Conservation (phyloP, 2,797 vertebrate species). For the Taeniopygia guttata region DNA sequence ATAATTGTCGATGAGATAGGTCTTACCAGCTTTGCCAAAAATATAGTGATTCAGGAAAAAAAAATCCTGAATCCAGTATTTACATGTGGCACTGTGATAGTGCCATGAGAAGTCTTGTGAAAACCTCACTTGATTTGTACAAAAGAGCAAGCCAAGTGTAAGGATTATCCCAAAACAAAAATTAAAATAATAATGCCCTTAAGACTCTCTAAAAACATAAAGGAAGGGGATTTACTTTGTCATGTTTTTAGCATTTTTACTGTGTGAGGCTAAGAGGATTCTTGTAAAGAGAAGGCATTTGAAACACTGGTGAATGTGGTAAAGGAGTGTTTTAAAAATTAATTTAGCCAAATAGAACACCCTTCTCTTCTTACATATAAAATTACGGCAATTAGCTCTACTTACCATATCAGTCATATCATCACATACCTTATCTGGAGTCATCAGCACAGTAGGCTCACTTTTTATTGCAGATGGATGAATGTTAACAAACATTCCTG, state of each 20-base stretch:
- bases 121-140: background rate
- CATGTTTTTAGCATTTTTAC: background rate
- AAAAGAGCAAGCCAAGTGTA: background rate
- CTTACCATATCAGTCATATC: background rate
- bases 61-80: background rate
- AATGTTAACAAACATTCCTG: conserved; percentile 96
- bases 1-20: background rate
- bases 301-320: background rate
- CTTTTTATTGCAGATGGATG: conserved; percentile 85
- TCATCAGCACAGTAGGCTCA: conserved; percentile 74
- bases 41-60: rapidly evolving
- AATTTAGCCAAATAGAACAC: background rate
- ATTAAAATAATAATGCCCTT: background rate
- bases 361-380: background rate
- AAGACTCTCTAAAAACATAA: background rate
- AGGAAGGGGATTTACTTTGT: background rate
- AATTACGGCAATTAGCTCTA: background rate
- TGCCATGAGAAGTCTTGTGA: background rate
- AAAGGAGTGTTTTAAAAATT: background rate
- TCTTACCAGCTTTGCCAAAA: background rate
- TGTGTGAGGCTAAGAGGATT: background rate
- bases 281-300: background rate
- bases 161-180: background rate
- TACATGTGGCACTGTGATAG: background rate
- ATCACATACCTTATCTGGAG: conserved; percentile 75